phyloP scores from a whole-genome alignment of 2,113 vertebrate species.

The Phainopepla nitens region DNA sequence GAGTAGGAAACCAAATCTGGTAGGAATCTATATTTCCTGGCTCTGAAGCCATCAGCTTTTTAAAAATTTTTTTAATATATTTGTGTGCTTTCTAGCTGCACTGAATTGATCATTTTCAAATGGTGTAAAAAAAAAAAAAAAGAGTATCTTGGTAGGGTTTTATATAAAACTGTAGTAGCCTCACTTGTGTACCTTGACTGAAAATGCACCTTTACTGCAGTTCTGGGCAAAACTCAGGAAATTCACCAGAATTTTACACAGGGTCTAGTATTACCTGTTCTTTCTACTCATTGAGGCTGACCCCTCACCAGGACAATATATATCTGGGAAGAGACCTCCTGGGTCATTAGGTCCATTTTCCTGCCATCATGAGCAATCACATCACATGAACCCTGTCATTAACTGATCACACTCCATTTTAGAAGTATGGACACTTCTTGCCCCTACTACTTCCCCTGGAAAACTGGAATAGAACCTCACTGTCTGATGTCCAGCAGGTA shows the following conservation, averaged over 20 bases:
- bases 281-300: not conserved
- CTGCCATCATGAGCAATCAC: not conserved
- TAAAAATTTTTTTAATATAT: not conserved
- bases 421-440: not conserved
- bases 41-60: not conserved
- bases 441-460: not conserved
- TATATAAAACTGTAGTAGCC: not conserved
- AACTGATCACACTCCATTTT: not conserved
- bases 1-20: not conserved
- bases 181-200: not conserved
- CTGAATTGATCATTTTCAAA: not conserved
- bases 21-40: not conserved
- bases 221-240: not conserved
- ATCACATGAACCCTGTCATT: not conserved
- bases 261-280: not conserved
- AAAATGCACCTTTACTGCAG: not conserved
- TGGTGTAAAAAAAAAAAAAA: not conserved
- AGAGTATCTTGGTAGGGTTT: not conserved
- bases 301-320: not conserved
- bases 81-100: not conserved
- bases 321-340: not conserved
- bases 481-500: not conserved
- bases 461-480: not conserved
- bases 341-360: not conserved
- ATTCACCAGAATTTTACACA: not conserved